Conservation (phyloP, 2,888 invertebrate species). For the Heliconius sara region DNA sequence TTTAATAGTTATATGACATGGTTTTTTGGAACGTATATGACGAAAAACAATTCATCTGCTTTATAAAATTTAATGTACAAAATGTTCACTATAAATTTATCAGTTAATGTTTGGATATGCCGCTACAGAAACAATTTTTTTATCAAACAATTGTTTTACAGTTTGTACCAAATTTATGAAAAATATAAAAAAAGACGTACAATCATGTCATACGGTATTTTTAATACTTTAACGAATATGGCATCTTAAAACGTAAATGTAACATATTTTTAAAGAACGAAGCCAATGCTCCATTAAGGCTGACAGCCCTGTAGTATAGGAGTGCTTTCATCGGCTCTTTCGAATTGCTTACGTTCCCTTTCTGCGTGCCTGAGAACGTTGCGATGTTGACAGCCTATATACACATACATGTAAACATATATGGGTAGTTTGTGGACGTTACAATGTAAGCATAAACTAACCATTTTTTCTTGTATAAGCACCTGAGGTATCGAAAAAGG, state of each 20-base stretch:
- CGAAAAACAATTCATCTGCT: background rate
- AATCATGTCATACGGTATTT: background rate
- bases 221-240: background rate
- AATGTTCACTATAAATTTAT: too few species aligned
- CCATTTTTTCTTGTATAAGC: background rate
- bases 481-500: background rate
- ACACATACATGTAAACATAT: conserved; percentile 56
- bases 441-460: background rate
- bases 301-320: conserved; percentile 76
- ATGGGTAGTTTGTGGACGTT: conserved; percentile 44
- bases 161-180: too few species aligned
- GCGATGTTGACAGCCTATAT: conserved; percentile 55
- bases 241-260: background rate
- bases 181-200: background rate
- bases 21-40: background rate
- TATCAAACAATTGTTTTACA: too few species aligned
- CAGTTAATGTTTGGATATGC: too few species aligned
- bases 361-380: conserved; percentile 51
- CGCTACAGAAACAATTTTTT: too few species aligned
- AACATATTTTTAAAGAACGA: conserved; percentile 24
- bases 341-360: conserved; percentile 72
- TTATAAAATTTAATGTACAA: background rate
- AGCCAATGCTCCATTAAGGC: conserved; percentile 58
- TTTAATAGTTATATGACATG: too few species aligned
- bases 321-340: conserved; percentile 80